Base-by-base conservation (phyloP, 2,797 vertebrate genomes). In the Alfaro cultratus region DNA sequence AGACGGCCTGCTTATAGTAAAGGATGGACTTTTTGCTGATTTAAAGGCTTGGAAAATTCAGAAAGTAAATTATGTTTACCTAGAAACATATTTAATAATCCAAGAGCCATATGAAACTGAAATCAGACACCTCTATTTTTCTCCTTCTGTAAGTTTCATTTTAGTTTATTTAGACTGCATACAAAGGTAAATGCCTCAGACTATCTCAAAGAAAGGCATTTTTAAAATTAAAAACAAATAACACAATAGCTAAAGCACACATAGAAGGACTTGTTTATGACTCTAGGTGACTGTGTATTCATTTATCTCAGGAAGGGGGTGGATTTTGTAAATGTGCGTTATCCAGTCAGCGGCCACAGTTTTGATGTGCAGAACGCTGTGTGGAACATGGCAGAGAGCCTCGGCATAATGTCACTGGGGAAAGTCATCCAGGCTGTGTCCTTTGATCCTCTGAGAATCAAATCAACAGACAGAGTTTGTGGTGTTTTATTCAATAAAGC, bases 301-400 rank as follows among this genome's bases (percentile, higher is more conserved):
- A 7, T 57, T 72, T 16, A 29, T 57, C 18, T n/a, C 39, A 53
- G 76, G 11, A 78, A 72, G 77, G 34, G 73, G 70, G 73, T 77
- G 80, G 78, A 86, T 88, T 88, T 85, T 88, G 74, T 84, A 75
- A 79, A 90, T 89, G 92, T 91, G 76, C 75, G 74, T 80, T 84
- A 57, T 85, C 51, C 51, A 4, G 47, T 41, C 3, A 5, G 83
- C 76, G 91, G 91, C 90, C 92, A 75, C 82, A 74, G 73, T 80
- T 89, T 78, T 55, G 81, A 86, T 88, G 85, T 82, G 76, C 84
- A 67, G 82, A 41, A 70, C 16, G 31, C 85, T 11, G 78, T 82
- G 79, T 83, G 89, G 89, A 91, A 91, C 82, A 87, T 92, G 89
- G 94, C 92, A 87, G 75, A 0, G 45, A 64, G 87, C 86, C 87